These are phyloP conservation scores for Macropus fuliginosus DNA, from an alignment of 2,797 vertebrate species.

Conservation along the genomic window DNA sequence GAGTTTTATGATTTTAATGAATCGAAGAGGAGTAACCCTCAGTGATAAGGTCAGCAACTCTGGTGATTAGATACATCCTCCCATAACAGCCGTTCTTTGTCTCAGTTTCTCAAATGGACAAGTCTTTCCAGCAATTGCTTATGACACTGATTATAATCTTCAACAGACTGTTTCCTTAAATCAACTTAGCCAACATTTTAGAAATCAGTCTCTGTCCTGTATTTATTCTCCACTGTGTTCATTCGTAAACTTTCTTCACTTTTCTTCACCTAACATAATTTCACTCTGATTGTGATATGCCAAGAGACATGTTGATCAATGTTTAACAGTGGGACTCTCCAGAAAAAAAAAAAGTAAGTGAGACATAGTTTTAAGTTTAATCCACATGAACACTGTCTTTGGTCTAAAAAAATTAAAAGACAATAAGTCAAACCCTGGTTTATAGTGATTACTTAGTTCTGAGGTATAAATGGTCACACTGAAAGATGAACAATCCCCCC, in stretches of 20 bases:
- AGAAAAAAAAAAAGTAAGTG: neutral
- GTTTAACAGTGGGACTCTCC: neutral
- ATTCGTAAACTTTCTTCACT: neutral
- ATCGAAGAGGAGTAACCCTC: slow-evolving; percentile 77
- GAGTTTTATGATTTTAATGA: slow-evolving; percentile 75
- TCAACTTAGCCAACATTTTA: slow-evolving; percentile 68
- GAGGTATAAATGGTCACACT: neutral
- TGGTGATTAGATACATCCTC: slow-evolving; percentile 81
- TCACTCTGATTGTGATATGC: neutral
- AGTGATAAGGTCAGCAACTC: slow-evolving; percentile 81
- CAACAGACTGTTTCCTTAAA: slow-evolving; percentile 62
- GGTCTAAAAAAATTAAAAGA: neutral
- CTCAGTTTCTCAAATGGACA: slow-evolving; percentile 73
- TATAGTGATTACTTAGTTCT: neutral
- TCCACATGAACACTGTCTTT: neutral
- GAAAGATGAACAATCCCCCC: neutral
- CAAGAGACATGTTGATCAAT: neutral
- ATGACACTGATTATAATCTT: slow-evolving; percentile 28
- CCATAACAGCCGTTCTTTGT: slow-evolving; percentile 77
- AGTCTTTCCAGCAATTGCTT: slow-evolving; percentile 47
- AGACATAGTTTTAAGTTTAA: neutral
- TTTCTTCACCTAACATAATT: neutral
- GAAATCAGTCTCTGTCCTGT: slow-evolving; percentile 36
- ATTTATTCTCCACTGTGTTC: slow-evolving; percentile 19
- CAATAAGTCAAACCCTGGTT: neutral